Evolutionary conservation across 2,113 vertebrate genomes (phyloP), one percentile per base, ranked within the genome.

Genomic region (Pluvianellus socialis): DNA sequence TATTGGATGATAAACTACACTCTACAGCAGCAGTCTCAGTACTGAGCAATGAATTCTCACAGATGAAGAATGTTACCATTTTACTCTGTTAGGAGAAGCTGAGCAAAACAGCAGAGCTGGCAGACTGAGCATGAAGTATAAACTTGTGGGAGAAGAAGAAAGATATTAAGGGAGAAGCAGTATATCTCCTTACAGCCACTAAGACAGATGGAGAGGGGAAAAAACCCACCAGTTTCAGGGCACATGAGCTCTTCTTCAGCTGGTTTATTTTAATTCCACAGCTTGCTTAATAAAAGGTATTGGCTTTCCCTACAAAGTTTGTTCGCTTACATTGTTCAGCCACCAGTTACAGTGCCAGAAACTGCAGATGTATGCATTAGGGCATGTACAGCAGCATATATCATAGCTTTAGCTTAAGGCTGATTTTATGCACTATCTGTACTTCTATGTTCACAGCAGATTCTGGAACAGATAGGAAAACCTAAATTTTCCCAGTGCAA

Each of bases 241-340:
- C 55, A 90, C 22, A 87, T 1, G 3, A 90, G 35, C 33, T 86
- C 58, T 76, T 90, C 95, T 88, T 97, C 53, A 90, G 58, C 40
- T 68, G 44, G 74, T 82, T 96, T 92, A 88, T 94, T 96, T 88
- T 92, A 90, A 58, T 93, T 93, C 20, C 73, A 85, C 44, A 90
- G 63, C 87, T 93, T 93, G 88, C 53, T 59, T 93, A 94, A 93
- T 83, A 79, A 83, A 85, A 92, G 35, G 27, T 73, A 86, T 92
- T 88, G 88, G 33, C 35, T 92, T 95, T 88, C 62, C 32, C 58
- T 92, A 72, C 38, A 93, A 96, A 90, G 74, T 49, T 92, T 67
- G 66, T 86, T 88, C 13, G 2, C 62, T 93, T 88, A 72, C 49
- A 76, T 56, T 88, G 71, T 44, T 94, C 75, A 76, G 40, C 27